A percentile compares a stretch with the other conserved stretches of the same genome.
Conservation (phyloP, 2,797 vertebrate genomes). For the Urosaurus nigricauda region DNA sequence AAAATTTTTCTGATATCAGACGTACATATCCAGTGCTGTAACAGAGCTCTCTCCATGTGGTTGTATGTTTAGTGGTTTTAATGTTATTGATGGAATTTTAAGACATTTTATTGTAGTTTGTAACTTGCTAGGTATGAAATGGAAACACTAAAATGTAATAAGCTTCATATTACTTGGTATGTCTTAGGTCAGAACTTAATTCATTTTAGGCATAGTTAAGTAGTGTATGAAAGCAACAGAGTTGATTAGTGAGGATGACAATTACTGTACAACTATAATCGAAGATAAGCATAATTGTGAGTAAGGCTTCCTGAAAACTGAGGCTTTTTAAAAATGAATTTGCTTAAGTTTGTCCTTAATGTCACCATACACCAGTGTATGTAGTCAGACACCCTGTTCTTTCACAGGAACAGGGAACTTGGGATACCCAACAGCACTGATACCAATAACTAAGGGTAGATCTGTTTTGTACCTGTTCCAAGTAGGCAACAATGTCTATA, state of each 20-base stretch:
- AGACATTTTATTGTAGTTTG: background rate
- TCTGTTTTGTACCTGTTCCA: background rate
- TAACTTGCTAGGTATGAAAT: background rate
- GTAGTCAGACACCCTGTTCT: background rate
- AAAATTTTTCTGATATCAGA: slow-evolving; percentile 18
- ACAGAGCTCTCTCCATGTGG: background rate
- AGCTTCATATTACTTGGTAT: background rate
- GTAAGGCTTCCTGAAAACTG: background rate
- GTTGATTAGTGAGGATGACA: background rate
- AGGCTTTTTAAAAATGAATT: background rate
- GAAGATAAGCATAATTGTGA: background rate
- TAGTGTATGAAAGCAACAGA: background rate
- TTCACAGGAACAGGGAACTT: background rate
- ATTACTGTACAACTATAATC: background rate
- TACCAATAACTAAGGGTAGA: background rate
- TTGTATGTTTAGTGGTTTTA: slow-evolving; percentile 7
- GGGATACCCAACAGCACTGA: too few relatives aligned
- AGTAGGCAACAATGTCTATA: background rate
- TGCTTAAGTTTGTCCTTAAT: background rate
- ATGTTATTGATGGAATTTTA: background rate
- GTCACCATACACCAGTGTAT: background rate
- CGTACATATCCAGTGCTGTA: background rate
- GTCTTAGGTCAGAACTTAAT: background rate
- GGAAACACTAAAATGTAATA: background rate
- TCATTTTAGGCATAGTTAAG: background rate